phyloP scores from a whole-genome alignment of 2,888 invertebrate species.

The Aleiodes testaceus region DNA sequence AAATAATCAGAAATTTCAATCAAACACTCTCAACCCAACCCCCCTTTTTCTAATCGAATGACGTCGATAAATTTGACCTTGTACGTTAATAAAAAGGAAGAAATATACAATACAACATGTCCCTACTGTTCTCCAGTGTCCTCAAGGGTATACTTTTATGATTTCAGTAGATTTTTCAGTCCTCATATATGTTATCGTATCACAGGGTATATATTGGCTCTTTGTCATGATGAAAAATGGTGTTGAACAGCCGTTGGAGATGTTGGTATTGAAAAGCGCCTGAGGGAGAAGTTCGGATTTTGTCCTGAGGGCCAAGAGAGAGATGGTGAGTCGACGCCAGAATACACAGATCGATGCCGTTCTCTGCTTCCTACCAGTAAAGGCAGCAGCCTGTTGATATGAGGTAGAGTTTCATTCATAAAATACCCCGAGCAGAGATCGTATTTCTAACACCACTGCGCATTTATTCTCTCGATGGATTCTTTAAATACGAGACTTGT shows the following conservation, averaged over 20 bases:
- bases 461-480: background rate
- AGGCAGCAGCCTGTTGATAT: slow-evolving; percentile 65
- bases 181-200: no score
- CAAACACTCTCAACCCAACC: no score
- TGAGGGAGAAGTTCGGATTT: slow-evolving; percentile 16
- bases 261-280: background rate
- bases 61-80: no score
- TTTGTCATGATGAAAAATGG: background rate
- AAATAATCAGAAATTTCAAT: no score
- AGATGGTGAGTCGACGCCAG: slow-evolving; percentile 11
- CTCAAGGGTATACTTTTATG: no score
- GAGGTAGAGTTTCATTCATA: slow-evolving; percentile 62
- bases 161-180: no score
- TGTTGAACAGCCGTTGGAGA: no score
- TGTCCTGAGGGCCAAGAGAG: slow-evolving; percentile 6
- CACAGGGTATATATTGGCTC: background rate
- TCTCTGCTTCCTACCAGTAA: slow-evolving; percentile 58
- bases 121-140: no score
- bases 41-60: no score
- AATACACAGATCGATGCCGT: slow-evolving; percentile 58
- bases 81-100: no score
- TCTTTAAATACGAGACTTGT: background rate
- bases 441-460: slow-evolving; percentile 14
- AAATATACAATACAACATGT: no score
- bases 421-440: slow-evolving; percentile 48